Evolutionary conservation across 2,888 invertebrate species (phyloP).

Genomic region (Acleris cristana): DNA sequence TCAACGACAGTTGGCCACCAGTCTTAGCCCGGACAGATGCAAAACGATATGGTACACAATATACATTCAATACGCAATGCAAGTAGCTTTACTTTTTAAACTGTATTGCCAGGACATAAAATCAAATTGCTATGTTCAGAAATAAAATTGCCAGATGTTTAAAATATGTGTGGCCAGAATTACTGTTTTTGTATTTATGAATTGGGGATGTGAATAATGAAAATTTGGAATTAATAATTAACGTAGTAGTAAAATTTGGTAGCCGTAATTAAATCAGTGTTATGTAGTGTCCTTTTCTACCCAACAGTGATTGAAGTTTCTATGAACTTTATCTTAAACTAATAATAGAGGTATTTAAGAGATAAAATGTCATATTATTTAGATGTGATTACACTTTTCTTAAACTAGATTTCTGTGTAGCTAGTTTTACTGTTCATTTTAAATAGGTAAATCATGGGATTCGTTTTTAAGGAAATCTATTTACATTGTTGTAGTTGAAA

Average conservation of each 20-base stretch:
- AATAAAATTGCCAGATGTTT: background rate
- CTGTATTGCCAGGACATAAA: conserved; percentile 33
- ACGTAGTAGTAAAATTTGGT: too few relatives aligned
- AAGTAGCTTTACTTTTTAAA: conserved; percentile 46
- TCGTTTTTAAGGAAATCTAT: background rate
- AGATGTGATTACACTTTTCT: too few relatives aligned
- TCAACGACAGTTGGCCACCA: conserved; percentile 40
- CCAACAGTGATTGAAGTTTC: too few relatives aligned
- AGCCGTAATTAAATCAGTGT: too few relatives aligned
- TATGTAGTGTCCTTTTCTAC: too few relatives aligned
- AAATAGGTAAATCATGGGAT: background rate
- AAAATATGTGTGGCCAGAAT: conserved; percentile 9
- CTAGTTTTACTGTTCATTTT: background rate
- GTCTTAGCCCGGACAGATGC: conserved; percentile 45
- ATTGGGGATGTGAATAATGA: too few relatives aligned
- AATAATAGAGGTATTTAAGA: too few relatives aligned
- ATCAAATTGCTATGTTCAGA: background rate
- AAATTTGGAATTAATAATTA: too few relatives aligned
- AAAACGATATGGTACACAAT: conserved; percentile 59
- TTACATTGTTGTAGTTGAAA: background rate
- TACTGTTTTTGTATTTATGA: background rate
- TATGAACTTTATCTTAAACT: too few relatives aligned
- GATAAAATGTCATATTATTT: too few relatives aligned
- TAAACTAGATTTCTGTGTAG: conserved; percentile 3
- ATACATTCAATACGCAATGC: conserved; percentile 58